Conservation (phyloP, 2,888 invertebrate genomes). For the Caenorhabditis sp. region DNA sequence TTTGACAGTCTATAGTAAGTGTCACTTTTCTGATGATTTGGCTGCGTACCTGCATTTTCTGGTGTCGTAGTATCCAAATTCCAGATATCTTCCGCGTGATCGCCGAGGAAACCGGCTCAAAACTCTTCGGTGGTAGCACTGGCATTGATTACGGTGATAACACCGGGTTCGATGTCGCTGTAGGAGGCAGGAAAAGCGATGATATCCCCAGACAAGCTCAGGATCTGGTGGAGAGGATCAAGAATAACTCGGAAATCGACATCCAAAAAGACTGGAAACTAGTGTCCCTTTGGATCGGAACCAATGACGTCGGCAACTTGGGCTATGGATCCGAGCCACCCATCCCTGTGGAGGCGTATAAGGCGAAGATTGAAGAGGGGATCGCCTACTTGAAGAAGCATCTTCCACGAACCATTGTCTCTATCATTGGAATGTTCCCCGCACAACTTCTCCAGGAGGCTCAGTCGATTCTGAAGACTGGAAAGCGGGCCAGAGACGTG, state of each 20-base stretch:
- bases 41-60: no score
- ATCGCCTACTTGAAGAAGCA: conserved; percentile 52
- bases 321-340: conserved; percentile 32
- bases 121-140: conserved; percentile 88
- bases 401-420: conserved; percentile 65
- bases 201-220: conserved; percentile 73
- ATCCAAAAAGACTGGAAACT: conserved; percentile 75
- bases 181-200: conserved; percentile 68
- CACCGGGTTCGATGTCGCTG: conserved; percentile 67
- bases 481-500: conserved; percentile 25
- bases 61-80: no score
- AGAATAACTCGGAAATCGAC: conserved; percentile 48
- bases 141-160: conserved; percentile 85
- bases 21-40: not conserved
- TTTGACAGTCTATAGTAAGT: conserved; percentile 52
- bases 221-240: conserved; percentile 31
- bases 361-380: conserved; percentile 51
- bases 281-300: conserved; percentile 76
- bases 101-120: conserved; percentile 87
- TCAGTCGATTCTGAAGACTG: conserved; percentile 48
- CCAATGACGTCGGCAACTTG: conserved; percentile 71
- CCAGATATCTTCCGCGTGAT: conserved; percentile 86
- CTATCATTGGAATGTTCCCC: conserved; percentile 63
- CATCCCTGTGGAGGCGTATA: conserved; percentile 54
- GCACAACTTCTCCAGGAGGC: conserved; percentile 68